Evolutionary conservation across 2,888 invertebrate genomes (phyloP).

Genomic region (Gari tellinella): DNA sequence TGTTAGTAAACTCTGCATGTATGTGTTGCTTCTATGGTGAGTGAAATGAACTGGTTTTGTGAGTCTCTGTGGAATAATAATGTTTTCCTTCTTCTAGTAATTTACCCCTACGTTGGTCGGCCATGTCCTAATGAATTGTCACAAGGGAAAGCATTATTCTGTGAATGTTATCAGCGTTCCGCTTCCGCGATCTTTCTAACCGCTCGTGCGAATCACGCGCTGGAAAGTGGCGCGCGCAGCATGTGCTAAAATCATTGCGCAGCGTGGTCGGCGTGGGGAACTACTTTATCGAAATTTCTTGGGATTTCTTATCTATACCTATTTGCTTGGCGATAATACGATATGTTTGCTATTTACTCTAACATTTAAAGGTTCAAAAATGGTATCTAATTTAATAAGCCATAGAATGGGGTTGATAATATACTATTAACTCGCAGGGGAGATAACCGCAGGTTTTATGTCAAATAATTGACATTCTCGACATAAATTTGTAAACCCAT

Average conservation of each 20-base stretch:
- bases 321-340: conserved; percentile 55
- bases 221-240: conserved; percentile 56
- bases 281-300: conserved; percentile 52
- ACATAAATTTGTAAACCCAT: neutral
- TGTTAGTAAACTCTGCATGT: no score
- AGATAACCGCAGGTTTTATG: conserved; percentile 13
- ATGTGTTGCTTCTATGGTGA: no score
- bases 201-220: conserved; percentile 59
- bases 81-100: no score
- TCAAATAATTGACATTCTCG: conserved; percentile 20
- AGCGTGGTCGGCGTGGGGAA: conserved; percentile 35
- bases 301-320: conserved; percentile 57
- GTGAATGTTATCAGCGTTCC: conserved; percentile 58
- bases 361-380: conserved; percentile 57
- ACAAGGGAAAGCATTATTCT: conserved; percentile 41
- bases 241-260: conserved; percentile 58
- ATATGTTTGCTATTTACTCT: conserved; percentile 50
- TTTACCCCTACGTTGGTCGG: no score
- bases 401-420: conserved; percentile 46
- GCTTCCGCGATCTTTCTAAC: conserved; percentile 29
- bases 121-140: conserved; percentile 18
- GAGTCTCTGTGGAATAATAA: no score
- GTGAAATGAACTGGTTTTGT: no score
- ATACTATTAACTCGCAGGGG: conserved; percentile 29
- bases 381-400: conserved; percentile 54